These are phyloP conservation scores for Caenorhabditis virilis DNA, from an alignment of 2,888 invertebrate genomes.

Conservation along the genomic window DNA sequence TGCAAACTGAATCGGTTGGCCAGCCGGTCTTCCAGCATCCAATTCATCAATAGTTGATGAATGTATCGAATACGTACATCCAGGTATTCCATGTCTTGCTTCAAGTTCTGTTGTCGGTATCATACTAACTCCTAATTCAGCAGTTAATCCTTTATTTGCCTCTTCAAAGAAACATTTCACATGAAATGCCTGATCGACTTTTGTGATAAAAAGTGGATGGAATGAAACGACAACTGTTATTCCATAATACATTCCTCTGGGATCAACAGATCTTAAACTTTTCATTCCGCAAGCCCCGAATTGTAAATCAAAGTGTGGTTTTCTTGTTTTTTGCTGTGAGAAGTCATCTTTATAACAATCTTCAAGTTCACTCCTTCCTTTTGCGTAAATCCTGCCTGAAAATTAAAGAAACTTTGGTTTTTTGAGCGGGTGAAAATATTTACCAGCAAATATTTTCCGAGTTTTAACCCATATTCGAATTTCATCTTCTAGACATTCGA, in stretches of 20 bases:
- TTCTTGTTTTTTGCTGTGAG: conserved; percentile 57
- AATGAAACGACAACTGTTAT: conserved; percentile 68
- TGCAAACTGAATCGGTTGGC: conserved; percentile 66
- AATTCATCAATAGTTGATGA: conserved; percentile 58
- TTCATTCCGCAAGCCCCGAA: conserved; percentile 68
- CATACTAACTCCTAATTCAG: conserved; percentile 67
- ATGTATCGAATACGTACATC: conserved; percentile 68
- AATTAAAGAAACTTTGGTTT: no score
- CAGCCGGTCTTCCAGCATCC: conserved; percentile 56
- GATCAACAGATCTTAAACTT: conserved; percentile 68
- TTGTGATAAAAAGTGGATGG: conserved; percentile 68
- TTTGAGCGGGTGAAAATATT: no score
- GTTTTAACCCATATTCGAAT: conserved; percentile 68
- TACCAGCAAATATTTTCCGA: conserved; percentile 49
- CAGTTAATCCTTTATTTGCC: conserved; percentile 66
- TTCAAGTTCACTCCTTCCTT: conserved; percentile 64
- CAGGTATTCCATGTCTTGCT: conserved; percentile 67
- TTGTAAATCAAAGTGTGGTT: conserved; percentile 65
- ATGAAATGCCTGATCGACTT: conserved; percentile 69
- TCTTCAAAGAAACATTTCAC: conserved; percentile 69
- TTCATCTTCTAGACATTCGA: conserved; percentile 68
- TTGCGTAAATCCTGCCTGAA: conserved; percentile 68
- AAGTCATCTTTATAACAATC: conserved; percentile 67
- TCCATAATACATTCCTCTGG: conserved; percentile 69
- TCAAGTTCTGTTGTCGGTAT: conserved; percentile 69